phyloP scores from a whole-genome alignment of 2,888 invertebrate species.

The Cataglyphis cursor region DNA sequence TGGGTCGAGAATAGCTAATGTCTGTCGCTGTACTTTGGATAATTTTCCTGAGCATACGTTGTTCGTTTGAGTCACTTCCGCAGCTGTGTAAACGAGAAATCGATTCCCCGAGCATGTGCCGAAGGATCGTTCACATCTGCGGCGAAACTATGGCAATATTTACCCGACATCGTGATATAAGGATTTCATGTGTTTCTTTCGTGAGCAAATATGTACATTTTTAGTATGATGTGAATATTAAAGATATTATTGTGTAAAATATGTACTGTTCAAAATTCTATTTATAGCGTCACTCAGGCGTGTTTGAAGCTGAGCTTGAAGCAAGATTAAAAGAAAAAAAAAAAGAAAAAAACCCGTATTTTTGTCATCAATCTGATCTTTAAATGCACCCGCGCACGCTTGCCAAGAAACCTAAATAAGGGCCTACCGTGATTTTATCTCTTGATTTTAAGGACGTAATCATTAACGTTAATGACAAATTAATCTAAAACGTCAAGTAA shows the following conservation, averaged over 20 bases:
- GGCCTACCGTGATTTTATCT: background rate
- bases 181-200: constrained; percentile 5
- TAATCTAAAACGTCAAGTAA: constrained; percentile 26
- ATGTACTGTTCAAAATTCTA: background rate
- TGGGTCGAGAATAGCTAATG: constrained; percentile 72
- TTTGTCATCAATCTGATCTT: background rate
- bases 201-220: background rate
- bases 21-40: constrained; percentile 66
- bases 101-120: constrained; percentile 48
- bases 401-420: background rate
- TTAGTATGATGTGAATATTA: constrained; percentile 5
- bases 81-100: constrained; percentile 62
- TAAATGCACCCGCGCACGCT: background rate
- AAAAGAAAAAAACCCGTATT: background rate
- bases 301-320: background rate
- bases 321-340: background rate
- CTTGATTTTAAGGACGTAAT: background rate
- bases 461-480: constrained; percentile 38
- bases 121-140: constrained; percentile 12
- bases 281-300: background rate
- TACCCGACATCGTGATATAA: background rate
- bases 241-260: background rate
- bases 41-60: constrained; percentile 69
- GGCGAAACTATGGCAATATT: constrained; percentile 22
- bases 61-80: constrained; percentile 56